Percentiles rank a stretch among this genome's conserved stretches.
Conservation (phyloP, 2,888 invertebrate genomes). For the Sesamia inferens region DNA sequence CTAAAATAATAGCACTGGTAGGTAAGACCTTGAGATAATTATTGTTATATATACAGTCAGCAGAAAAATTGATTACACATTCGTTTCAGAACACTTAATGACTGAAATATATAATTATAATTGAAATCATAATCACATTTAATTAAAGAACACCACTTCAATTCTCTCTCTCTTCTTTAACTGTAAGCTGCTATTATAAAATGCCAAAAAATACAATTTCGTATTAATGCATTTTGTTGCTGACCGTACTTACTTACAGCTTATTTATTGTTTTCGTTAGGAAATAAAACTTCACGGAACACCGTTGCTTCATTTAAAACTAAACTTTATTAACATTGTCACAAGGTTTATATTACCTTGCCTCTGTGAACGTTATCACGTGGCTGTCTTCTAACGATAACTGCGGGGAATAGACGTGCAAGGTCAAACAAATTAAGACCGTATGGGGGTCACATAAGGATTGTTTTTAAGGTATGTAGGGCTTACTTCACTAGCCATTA, state of each 20-base stretch:
- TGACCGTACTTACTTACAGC: neutral
- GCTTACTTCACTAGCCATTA: neutral
- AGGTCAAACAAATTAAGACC: constrained; percentile 16
- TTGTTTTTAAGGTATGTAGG: constrained; percentile 1
- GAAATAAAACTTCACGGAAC: neutral
- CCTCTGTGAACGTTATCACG: constrained; percentile 15
- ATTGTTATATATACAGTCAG: neutral
- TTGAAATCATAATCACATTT: no score
- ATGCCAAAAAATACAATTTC: no score
- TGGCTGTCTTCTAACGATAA: constrained; percentile 22
- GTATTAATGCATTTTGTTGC: no score
- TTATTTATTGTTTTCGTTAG: constrained; percentile 17
- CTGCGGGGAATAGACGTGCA: neutral
- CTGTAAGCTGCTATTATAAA: no score
- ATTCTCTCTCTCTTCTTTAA: no score
- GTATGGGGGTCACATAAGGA: neutral
- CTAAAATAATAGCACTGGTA: neutral
- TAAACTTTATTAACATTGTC: accelerated
- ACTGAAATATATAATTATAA: no score
- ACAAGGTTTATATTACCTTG: constrained; percentile 16
- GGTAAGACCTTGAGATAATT: neutral
- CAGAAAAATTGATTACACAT: no score
- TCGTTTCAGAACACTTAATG: no score
- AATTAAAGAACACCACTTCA: no score
- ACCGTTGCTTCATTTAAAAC: neutral